A percentile compares a stretch with the other conserved stretches of the same genome.
Evolutionary conservation across 2,888 invertebrate genomes (phyloP).

Genomic region (Patella depressa): DNA sequence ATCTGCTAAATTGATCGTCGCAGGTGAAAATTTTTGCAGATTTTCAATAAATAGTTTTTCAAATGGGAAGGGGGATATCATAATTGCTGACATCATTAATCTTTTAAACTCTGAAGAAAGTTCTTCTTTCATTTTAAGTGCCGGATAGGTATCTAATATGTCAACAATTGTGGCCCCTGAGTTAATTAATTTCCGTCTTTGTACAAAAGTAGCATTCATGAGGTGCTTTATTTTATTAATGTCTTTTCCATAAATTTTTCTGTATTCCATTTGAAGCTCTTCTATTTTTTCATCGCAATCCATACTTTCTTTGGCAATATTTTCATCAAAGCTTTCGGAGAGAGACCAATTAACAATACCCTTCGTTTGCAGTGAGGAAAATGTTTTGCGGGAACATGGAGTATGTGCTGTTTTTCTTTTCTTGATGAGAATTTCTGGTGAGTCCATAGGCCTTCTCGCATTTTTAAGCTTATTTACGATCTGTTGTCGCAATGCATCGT

Average conservation of each 20-base stretch:
- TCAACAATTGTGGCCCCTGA: neutral
- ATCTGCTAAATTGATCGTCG: neutral
- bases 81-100: neutral
- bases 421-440: neutral
- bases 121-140: neutral
- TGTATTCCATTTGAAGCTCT: neutral
- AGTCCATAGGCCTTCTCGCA: neutral
- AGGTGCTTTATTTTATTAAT: neutral
- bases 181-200: neutral
- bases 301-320: neutral
- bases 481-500: neutral
- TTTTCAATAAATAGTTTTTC: neutral
- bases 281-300: neutral
- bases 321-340: neutral
- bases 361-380: neutral
- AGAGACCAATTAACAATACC: neutral
- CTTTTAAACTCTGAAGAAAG: neutral
- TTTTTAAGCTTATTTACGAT: neutral
- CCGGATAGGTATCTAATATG: neutral
- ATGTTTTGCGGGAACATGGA: neutral
- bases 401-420: neutral
- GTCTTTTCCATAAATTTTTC: neutral
- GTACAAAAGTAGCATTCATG: neutral
- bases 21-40: neutral
- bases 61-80: neutral